Percentiles rank a stretch among this genome's conserved stretches.
phyloP scores from a whole-genome alignment of 2,797 vertebrate species.

The Hippopotamyrus pictus region DNA sequence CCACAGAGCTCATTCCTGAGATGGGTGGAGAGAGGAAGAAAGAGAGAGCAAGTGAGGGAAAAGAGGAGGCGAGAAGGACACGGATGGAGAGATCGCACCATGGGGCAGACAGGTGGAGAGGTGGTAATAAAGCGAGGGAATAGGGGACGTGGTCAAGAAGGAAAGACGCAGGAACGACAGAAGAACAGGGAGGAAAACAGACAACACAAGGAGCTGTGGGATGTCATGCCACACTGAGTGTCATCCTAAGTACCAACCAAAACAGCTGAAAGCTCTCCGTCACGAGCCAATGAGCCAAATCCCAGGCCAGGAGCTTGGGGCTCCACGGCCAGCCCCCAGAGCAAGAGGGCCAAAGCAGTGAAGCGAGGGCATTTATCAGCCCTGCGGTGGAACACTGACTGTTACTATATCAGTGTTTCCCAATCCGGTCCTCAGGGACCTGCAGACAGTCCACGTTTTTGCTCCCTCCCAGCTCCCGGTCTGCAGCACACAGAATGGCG shows the following conservation, averaged over 20 bases:
- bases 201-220: not conserved
- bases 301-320: not conserved
- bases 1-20: slow-evolving; percentile 22
- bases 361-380: not conserved
- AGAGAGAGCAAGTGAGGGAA: not conserved
- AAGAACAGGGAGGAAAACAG: not conserved
- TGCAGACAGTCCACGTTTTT: not conserved
- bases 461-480: not conserved
- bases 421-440: not conserved
- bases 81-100: not conserved
- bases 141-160: not conserved
- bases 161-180: not conserved
- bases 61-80: not conserved
- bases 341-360: not conserved
- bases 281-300: not conserved
- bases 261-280: not conserved
- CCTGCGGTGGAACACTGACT: not conserved
- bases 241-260: not conserved
- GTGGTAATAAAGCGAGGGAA: not conserved
- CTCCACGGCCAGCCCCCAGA: not conserved
- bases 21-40: not conserved
- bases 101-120: not conserved
- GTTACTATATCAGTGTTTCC: not conserved
- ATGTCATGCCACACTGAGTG: not conserved
- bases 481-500: not conserved